These are phyloP conservation scores for Laothoe populi DNA, from an alignment of 2,888 invertebrate species.

Conservation along the genomic window DNA sequence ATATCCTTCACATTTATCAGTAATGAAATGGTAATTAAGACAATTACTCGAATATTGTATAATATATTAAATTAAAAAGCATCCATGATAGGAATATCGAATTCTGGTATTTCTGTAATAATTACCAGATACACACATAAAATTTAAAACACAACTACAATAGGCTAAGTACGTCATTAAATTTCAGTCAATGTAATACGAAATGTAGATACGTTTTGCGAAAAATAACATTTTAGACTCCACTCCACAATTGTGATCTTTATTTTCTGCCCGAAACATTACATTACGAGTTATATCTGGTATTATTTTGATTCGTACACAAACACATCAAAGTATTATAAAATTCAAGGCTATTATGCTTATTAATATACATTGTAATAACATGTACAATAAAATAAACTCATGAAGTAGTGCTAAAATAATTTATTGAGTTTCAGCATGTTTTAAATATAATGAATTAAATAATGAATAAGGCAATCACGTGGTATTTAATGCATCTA, in stretches of 20 bases:
- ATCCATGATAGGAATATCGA: too few relatives aligned
- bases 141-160: too few relatives aligned
- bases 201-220: too few relatives aligned
- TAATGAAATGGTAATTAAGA: too few relatives aligned
- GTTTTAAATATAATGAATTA: constrained; percentile 73
- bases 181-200: not conserved
- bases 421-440: constrained; percentile 80
- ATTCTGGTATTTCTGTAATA: too few relatives aligned
- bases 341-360: not conserved
- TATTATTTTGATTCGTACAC: not conserved
- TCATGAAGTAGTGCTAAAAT: constrained; percentile 70
- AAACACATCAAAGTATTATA: not conserved
- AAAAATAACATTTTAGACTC: not conserved
- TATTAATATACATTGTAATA: not conserved
- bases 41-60: too few relatives aligned
- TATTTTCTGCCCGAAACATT: not conserved
- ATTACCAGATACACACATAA: too few relatives aligned
- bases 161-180: too few relatives aligned
- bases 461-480: constrained; percentile 82
- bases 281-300: not conserved
- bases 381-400: constrained; percentile 41
- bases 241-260: not conserved
- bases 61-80: too few relatives aligned
- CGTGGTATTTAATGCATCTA: constrained; percentile 78
- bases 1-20: too few relatives aligned